Conservation (phyloP, 1,140 invertebrate species). For the Nephila pilipes region DNA sequence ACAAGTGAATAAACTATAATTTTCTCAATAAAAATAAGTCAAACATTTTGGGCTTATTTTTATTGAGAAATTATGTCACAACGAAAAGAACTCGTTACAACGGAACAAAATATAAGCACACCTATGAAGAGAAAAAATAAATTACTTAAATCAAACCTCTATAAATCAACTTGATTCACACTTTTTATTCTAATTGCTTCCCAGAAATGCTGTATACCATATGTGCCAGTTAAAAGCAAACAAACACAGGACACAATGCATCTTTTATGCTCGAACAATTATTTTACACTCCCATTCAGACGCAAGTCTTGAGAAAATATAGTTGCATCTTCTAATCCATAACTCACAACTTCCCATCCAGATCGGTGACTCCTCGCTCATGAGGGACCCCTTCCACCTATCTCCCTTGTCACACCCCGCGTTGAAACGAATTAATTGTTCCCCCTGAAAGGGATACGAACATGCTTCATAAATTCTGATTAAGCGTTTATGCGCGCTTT, state of each 20-base stretch:
- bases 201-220: too few relatives aligned
- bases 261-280: not conserved
- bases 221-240: not conserved
- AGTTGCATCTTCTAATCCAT: not conserved
- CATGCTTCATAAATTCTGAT: slow-evolving; percentile 27
- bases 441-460: not conserved
- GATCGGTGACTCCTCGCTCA: not conserved
- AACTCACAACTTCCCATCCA: not conserved
- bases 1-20: too few relatives aligned
- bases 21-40: too few relatives aligned
- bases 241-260: not conserved
- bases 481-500: not conserved
- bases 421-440: slow-evolving; percentile 8
- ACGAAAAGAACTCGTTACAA: too few relatives aligned
- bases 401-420: not conserved
- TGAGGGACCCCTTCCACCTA: not conserved
- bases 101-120: too few relatives aligned
- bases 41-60: too few relatives aligned
- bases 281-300: not conserved
- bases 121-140: too few relatives aligned
- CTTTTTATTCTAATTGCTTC: too few relatives aligned
- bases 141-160: too few relatives aligned
- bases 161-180: too few relatives aligned
- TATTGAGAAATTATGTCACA: too few relatives aligned
- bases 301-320: not conserved